Evolutionary conservation across 2,797 vertebrate species (phyloP).

Genomic region (Kryptolebias ocellatus): DNA sequence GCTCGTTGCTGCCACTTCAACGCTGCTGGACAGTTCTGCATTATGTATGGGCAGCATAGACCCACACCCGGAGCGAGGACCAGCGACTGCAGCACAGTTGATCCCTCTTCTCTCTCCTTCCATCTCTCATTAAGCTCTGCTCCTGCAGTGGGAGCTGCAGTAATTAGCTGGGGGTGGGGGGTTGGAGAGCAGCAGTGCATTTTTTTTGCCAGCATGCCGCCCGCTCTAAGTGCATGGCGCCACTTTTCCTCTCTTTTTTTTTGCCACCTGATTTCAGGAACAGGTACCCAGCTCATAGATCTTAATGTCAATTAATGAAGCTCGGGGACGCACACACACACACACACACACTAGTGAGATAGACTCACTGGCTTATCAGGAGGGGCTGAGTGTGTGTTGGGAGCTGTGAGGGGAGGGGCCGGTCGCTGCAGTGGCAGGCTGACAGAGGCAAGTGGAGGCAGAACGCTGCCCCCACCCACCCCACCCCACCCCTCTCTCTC

Average conservation of each 20-base stretch:
- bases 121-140: constrained; percentile 21
- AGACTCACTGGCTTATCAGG: constrained; percentile 27
- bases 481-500: not conserved
- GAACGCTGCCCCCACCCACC: constrained; percentile 15
- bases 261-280: constrained; percentile 25
- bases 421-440: constrained; percentile 55
- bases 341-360: not conserved
- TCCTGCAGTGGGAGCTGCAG: constrained; percentile 55
- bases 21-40: constrained; percentile 48
- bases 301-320: constrained; percentile 59
- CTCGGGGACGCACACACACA: constrained; percentile 19
- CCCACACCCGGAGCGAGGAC: constrained; percentile 16
- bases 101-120: constrained; percentile 22
- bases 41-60: constrained; percentile 61
- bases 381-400: constrained; percentile 53
- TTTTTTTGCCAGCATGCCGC: constrained; percentile 32
- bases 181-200: constrained; percentile 21
- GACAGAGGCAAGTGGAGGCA: constrained; percentile 54
- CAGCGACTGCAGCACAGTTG: constrained; percentile 16
- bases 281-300: constrained; percentile 56
- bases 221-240: not conserved
- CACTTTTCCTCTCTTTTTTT: not conserved
- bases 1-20: constrained; percentile 47
- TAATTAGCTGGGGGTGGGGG: constrained; percentile 46
- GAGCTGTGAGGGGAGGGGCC: constrained; percentile 48